A percentile compares a stretch with the other conserved stretches of the same genome.
These are phyloP conservation scores for Sesia apiformis DNA, from an alignment of 2,888 invertebrate species.

Conservation along the genomic window DNA sequence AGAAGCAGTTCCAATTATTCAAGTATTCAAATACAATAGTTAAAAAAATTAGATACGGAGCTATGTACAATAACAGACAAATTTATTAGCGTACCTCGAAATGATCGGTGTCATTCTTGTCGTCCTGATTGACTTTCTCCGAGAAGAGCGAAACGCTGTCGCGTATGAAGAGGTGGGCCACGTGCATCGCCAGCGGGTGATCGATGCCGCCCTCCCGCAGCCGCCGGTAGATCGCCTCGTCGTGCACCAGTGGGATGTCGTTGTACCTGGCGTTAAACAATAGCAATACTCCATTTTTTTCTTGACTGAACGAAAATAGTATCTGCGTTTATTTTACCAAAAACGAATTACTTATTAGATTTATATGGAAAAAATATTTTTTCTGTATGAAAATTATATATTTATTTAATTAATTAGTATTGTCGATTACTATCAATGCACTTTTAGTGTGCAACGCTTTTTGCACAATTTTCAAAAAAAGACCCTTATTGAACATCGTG, in stretches of 20 bases:
- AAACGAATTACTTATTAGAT: not conserved
- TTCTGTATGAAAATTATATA: too few species aligned
- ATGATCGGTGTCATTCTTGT: slow-evolving; percentile 95
- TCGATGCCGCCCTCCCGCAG: slow-evolving; percentile 93
- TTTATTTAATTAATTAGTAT: too few species aligned
- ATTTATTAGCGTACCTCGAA: slow-evolving; percentile 84
- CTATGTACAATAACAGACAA: too few species aligned
- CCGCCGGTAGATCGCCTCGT: slow-evolving; percentile 86
- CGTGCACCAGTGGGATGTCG: slow-evolving; percentile 93
- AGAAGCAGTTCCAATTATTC: too few species aligned
- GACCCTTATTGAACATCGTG: not conserved
- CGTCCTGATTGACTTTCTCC: slow-evolving; percentile 96
- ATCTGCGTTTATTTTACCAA: not conserved
- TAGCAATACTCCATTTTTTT: not conserved
- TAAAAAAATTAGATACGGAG: too few species aligned
- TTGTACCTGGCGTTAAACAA: slow-evolving; percentile 80
- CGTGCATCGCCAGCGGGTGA: slow-evolving; percentile 92
- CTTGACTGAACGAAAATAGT: not conserved
- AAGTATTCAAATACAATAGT: too few species aligned
- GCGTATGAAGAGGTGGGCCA: slow-evolving; percentile 98
- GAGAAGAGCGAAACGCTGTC: slow-evolving; percentile 96
- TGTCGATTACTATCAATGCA: too few species aligned
- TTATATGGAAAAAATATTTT: not conserved
- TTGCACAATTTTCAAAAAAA: too few species aligned
- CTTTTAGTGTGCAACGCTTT: not conserved